Evolutionary conservation across 2,888 invertebrate genomes (phyloP), one percentile per base, ranked within the genome.

Genomic region (Tryphoninae sp.): DNA sequence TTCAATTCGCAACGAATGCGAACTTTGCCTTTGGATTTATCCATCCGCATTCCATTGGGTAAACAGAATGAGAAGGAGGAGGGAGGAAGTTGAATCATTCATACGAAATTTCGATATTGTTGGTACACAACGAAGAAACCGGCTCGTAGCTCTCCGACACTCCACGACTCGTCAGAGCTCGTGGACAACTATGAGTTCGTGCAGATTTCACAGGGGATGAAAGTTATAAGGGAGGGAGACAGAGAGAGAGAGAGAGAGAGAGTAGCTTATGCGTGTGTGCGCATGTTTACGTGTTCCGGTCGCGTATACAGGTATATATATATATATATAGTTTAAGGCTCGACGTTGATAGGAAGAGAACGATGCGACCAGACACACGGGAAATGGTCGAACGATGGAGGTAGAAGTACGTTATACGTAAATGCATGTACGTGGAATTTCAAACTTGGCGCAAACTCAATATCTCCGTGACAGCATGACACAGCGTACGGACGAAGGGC

Each of bases 361-460:
- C 64, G 61, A 76, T 53, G 51, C 19, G 40, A 42, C 68, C 53
- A 53, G 19, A 42, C 68, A 42, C 68, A 55, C 49, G 26, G 53
- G 2, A 55, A 69, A 69, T 55, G 51, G 51, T 40, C 13, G 33
- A 33, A 33, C 33, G 76, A 13, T 33, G 33, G 11, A 61, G 59
- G 58, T 59, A 13, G 40, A 62, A 64, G 40, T 51, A 65, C 42
- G 64, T 74, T 65, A 49, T 55, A 77, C 49, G n/a, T 13, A n/a
- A n/a, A 33, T 75, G 42, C 40, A 65, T 78, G 22, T 62, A 33
- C 22, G 58, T 49, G 62, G 53, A 69, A 69, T 40, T 68, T 23
- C 42, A 68, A 64, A 77, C 77, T 69, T 55, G 42, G 45, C 62
- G 62, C 53, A 69, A 77, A 77, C 77, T 77, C 77, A 77, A 77